Base-by-base conservation (phyloP, 1,140 invertebrate species). In the Heliothis subflexa region DNA sequence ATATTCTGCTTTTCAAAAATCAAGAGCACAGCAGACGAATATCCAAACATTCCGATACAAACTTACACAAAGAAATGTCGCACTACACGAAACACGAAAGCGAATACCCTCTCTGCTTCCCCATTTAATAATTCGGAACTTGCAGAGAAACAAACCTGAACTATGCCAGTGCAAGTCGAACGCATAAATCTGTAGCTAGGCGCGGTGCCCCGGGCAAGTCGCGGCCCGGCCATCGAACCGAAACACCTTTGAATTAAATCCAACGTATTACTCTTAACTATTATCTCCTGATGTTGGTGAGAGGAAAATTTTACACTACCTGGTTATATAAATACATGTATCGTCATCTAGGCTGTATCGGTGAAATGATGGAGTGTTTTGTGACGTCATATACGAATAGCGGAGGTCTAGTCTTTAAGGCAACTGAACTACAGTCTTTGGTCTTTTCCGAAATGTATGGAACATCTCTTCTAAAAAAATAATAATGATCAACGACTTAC, bases 101-200 rank as follows among this genome's bases (percentile, higher is more conserved):
- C 52, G 28, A 40, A 64, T 78, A 18, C 62, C 52, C 12, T 59
- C 75, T 78, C 62, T 68, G 59, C 50, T 57, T 54, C 40, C n/a
- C 49, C 21, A 54, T 66, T 77, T 77, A 68, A 78, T 77, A 52
- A 66, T 70, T 70, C 52, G 25, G 49, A 78, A 70, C 33, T 55
- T 57, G 40, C 4, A 59, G 66, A 70, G 68, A 80, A 82, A 82
- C 81, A 79, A 81, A 74, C 49, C 79, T 57, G 55, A 78, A 74
- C 45, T 74, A 57, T 64, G 71, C 18, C 25, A 21, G 66, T 77
- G 14, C 72, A 54, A 81, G 77, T 76, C 59, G 72, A 78, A 80
- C 62, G 78, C 78, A 83, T 83, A 83, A 83, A 83, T 83, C 81
- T 76, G 79, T 55, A 64, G 55, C 54, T 47, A 25, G 55, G 45